Conservation (phyloP, 2,888 invertebrate genomes). For the Lordiphosa fenestrarum region DNA sequence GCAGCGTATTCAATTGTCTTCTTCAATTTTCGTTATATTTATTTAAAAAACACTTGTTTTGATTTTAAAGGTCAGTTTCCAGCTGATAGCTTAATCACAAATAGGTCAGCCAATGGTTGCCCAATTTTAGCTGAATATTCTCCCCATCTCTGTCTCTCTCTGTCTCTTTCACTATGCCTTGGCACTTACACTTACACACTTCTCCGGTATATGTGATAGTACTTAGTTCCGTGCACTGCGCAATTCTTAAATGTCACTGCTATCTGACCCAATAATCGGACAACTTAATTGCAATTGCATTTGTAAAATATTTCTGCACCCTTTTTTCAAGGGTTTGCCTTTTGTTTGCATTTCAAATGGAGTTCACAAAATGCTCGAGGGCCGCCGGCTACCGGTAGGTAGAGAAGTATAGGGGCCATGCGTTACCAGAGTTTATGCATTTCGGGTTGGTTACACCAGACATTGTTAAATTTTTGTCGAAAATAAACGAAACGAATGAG, state of each 20-base stretch:
- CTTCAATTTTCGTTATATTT: neutral
- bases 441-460: neutral
- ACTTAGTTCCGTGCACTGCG: slow-evolving; percentile 22
- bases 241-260: slow-evolving; percentile 58
- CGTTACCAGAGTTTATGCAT: neutral
- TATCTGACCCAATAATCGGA: slow-evolving; percentile 74
- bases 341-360: slow-evolving; percentile 3
- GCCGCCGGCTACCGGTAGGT: no score
- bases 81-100: slow-evolving; percentile 4
- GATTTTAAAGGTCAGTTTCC: neutral
- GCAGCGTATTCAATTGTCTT: neutral
- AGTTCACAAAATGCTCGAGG: no score
- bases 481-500: slow-evolving; percentile 1
- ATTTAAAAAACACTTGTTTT: neutral
- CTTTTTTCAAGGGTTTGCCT: slow-evolving; percentile 13
- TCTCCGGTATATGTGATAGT: slow-evolving; percentile 2
- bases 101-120: neutral
- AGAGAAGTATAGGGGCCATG: neutral
- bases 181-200: no score
- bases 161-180: neutral
- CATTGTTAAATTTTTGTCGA: slow-evolving; percentile 1
- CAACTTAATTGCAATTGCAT: slow-evolving; percentile 74
- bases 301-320: slow-evolving; percentile 45
- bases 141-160: no score
- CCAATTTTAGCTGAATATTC: neutral